phyloP scores from a whole-genome alignment of 64 coral and sea anemone genomes.

The Anthopleura sola region DNA sequence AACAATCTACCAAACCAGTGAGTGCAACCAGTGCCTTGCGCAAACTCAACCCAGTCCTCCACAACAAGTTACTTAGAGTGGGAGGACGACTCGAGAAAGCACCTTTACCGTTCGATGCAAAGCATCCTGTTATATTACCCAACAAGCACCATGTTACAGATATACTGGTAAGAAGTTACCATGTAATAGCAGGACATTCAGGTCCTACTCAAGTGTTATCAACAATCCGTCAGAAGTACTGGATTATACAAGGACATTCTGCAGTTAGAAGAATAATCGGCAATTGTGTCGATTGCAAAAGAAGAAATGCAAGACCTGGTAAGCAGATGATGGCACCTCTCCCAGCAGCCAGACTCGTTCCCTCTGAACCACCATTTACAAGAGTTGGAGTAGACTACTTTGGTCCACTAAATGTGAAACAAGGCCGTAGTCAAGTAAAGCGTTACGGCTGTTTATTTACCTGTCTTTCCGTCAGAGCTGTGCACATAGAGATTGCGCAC shows the following conservation, averaged over 20 bases:
- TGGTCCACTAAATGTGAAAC: no score
- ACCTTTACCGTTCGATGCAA: neutral
- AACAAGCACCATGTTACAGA: constrained; percentile 21
- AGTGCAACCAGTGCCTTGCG: neutral
- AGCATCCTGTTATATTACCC: constrained; percentile 31
- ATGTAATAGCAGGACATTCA: constrained; percentile 2
- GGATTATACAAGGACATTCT: constrained; percentile 20
- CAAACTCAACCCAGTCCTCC: neutral
- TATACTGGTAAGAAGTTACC: constrained; percentile 17
- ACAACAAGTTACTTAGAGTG: constrained; percentile 21
- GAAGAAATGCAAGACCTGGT: neutral
- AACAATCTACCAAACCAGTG: neutral
- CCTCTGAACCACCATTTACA: no score
- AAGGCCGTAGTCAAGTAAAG: no score
- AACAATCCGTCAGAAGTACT: neutral
- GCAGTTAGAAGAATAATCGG: constrained; percentile 17
- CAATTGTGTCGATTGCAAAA: constrained; percentile 16
- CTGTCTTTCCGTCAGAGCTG: no score
- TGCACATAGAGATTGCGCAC: no score
- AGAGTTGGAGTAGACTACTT: no score
- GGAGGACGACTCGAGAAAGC: constrained; percentile 32
- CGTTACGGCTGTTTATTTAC: no score
- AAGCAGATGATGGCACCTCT: no score
- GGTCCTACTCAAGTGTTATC: constrained; percentile 21
- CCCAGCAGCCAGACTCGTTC: no score